phyloP scores from a whole-genome alignment of 2,888 invertebrate genomes.

The Caenorhabditis virilis region DNA sequence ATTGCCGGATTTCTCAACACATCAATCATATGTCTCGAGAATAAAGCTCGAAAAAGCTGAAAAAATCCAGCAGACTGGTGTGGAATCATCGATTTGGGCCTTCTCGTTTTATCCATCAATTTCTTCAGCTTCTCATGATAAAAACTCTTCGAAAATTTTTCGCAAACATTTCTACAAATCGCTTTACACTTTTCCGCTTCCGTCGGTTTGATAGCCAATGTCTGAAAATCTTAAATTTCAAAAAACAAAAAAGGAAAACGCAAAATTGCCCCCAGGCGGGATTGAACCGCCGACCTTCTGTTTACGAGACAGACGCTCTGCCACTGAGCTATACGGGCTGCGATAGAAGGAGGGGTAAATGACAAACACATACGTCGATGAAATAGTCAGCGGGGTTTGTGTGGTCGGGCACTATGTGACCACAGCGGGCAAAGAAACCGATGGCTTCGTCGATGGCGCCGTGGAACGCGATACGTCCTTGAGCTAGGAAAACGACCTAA shows the following conservation, averaged over 20 bases:
- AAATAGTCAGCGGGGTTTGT: constrained; percentile 70
- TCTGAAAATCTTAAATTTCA: constrained; percentile 52
- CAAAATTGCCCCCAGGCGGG: constrained; percentile 43
- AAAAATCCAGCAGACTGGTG: constrained; percentile 24
- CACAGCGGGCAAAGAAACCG: constrained; percentile 76
- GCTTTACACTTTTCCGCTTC: constrained; percentile 81
- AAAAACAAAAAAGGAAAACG: constrained; percentile 1
- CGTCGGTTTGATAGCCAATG: constrained; percentile 84
- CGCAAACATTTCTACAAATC: constrained; percentile 61
- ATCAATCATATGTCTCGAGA: constrained; percentile 48
- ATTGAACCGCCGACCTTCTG: constrained; percentile 57
- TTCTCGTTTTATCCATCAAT: constrained; percentile 33
- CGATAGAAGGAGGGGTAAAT: background rate
- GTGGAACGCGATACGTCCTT: constrained; percentile 83
- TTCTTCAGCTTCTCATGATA: constrained; percentile 19
- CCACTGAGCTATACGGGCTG: constrained; percentile 53
- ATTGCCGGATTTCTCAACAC: constrained; percentile 56
- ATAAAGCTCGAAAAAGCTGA: constrained; percentile 21
- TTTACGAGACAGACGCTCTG: constrained; percentile 61
- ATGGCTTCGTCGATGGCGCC: constrained; percentile 82
- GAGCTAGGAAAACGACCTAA: constrained; percentile 81
- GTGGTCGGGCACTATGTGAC: constrained; percentile 66
- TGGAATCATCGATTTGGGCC: constrained; percentile 22
- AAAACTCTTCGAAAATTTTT: constrained; percentile 34
- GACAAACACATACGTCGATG: constrained; percentile 48